Percentiles rank a stretch among this genome's conserved stretches.
phyloP scores from a whole-genome alignment of 2,113 vertebrate genomes.

The Willisornis vidua region DNA sequence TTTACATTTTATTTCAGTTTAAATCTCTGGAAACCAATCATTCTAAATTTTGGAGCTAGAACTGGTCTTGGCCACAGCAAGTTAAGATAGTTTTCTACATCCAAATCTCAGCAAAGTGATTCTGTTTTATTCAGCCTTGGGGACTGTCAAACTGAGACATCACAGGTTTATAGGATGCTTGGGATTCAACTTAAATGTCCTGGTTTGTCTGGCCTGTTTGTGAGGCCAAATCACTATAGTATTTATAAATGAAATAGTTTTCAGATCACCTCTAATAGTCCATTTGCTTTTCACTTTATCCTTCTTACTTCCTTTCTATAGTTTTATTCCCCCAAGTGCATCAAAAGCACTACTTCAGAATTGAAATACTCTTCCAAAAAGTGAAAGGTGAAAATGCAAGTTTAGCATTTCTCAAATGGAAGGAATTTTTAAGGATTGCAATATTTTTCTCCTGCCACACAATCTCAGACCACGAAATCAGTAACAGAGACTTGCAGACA shows the following conservation, averaged over 20 bases:
- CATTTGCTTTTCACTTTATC: not conserved
- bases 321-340: no score
- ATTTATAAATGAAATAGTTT: not conserved
- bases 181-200: not conserved
- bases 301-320: not conserved
- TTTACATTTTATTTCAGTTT: not conserved
- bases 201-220: rapidly evolving
- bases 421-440: not conserved
- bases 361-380: not conserved
- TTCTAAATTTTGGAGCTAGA: not conserved
- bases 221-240: not conserved
- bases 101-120: not conserved
- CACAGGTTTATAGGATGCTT: not conserved
- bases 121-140: not conserved
- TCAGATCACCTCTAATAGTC: not conserved
- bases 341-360: not conserved
- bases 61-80: not conserved
- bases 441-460: not conserved
- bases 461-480: not conserved
- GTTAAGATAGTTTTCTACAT: not conserved
- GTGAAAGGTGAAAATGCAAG: not conserved
- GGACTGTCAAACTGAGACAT: not conserved
- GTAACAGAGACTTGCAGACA: not conserved
- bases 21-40: not conserved
- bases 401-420: not conserved